Evolutionary conservation across 1,140 invertebrate species (phyloP).

Genomic region (Bombus waltoni): DNA sequence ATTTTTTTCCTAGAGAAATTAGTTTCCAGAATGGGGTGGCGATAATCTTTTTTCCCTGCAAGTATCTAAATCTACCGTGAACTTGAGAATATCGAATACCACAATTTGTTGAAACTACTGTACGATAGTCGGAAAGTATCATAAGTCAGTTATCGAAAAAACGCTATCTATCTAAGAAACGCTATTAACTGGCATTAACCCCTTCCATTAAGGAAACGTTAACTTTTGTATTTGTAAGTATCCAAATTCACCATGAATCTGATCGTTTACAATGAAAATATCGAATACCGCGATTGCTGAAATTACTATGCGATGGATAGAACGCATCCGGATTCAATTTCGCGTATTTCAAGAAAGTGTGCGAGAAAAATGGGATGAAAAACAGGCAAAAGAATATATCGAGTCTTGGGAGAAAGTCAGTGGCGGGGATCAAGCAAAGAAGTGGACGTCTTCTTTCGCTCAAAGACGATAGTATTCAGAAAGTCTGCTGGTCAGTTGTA

Average conservation of each 20-base stretch:
- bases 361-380: neutral
- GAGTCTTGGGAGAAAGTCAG: neutral
- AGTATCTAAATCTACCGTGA: neutral
- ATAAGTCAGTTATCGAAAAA: too few species aligned
- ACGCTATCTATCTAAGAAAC: neutral
- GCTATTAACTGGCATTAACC: neutral
- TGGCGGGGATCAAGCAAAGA: neutral
- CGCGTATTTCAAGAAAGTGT: neutral
- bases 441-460: constrained; percentile 49
- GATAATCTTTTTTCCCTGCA: too few species aligned
- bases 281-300: neutral
- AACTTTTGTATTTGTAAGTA: neutral
- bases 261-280: neutral
- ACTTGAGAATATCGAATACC: too few species aligned
- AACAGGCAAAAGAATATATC: constrained; percentile 38
- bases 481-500: constrained; percentile 71
- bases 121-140: neutral
- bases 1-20: constrained; percentile 6
- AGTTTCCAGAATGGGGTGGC: neutral
- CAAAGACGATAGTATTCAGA: constrained; percentile 57
- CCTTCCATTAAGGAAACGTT: neutral
- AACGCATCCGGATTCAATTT: neutral
- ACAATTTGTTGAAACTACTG: too few species aligned
- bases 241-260: neutral
- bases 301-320: neutral